Percentiles rank a stretch among this genome's conserved stretches.
Evolutionary conservation across 2,113 vertebrate genomes (phyloP).

Genomic region (Elgaria multicarinata): DNA sequence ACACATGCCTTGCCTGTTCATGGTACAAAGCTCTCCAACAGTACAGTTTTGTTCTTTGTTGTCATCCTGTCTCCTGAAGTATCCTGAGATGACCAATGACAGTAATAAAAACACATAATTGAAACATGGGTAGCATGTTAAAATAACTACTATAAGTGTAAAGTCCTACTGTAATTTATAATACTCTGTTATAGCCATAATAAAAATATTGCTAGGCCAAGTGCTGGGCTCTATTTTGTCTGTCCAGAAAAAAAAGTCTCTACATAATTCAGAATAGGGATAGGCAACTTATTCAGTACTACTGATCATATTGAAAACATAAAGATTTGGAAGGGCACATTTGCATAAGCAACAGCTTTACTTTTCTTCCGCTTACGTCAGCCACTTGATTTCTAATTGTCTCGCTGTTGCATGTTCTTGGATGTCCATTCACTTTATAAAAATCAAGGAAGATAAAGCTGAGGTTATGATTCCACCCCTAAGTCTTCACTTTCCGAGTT

Average conservation of each 20-base stretch:
- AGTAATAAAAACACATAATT: constrained; percentile 26
- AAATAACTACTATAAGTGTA: not conserved
- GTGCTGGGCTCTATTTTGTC: not conserved
- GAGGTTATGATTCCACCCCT: not conserved
- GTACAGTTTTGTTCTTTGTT: constrained; percentile 49
- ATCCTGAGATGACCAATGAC: constrained; percentile 25
- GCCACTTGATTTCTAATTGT: not conserved
- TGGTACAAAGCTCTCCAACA: not conserved
- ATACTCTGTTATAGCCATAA: not conserved
- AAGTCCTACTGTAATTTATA: not conserved
- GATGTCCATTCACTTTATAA: not conserved
- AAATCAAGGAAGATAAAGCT: not conserved
- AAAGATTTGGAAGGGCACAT: not conserved
- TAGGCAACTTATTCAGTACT: not conserved
- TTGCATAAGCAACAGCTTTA: not conserved
- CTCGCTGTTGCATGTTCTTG: not conserved
- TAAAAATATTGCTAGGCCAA: constrained; percentile 7
- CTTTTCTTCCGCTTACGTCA: not conserved
- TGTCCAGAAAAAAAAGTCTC: not conserved
- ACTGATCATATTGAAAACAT: not conserved
- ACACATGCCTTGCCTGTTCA: not conserved
- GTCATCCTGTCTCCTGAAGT: constrained; percentile 43
- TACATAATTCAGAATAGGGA: not conserved
- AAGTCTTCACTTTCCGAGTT: not conserved
- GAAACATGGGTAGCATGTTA: accelerated